Percentiles rank a stretch among this genome's conserved stretches.
Evolutionary conservation across 1,140 invertebrate species (phyloP).

Genomic region (Bombus consobrinus): DNA sequence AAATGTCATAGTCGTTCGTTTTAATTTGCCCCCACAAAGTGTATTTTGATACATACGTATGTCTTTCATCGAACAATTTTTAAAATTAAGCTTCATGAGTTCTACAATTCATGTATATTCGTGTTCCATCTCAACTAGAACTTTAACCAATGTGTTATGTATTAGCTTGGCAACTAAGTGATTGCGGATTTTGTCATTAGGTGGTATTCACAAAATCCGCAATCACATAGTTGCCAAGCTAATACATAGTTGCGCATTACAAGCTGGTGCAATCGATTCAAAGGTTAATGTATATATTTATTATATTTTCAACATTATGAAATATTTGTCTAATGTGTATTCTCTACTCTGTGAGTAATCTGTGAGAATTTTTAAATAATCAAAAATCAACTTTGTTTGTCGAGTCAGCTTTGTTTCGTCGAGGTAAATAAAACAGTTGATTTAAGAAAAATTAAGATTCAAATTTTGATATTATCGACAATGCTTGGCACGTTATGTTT

Average conservation of each 20-base stretch:
- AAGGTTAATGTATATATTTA: too few relatives aligned
- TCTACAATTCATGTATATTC: not conserved
- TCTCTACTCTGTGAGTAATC: too few relatives aligned
- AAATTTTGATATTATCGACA: not conserved
- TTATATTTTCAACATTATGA: too few relatives aligned
- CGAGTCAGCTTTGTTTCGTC: not conserved
- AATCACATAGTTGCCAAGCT: too few relatives aligned
- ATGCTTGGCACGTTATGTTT: not conserved
- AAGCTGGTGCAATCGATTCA: too few relatives aligned
- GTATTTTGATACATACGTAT: not conserved
- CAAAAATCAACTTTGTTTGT: not conserved
- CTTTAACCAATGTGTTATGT: too few relatives aligned
- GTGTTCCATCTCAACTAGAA: too few relatives aligned
- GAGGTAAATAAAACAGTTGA: not conserved
- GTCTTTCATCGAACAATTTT: not conserved
- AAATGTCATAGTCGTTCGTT: constrained; percentile 37
- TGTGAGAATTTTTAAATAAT: not conserved
- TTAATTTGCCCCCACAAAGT: not conserved
- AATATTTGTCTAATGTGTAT: too few relatives aligned
- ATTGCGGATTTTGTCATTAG: too few relatives aligned
- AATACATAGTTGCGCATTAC: too few relatives aligned
- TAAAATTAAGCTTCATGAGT: not conserved
- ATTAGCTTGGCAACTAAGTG: too few relatives aligned
- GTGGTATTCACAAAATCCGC: too few relatives aligned
- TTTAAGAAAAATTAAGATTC: not conserved